Percentiles rank a stretch among this genome's conserved stretches.
phyloP scores from a whole-genome alignment of 1,140 invertebrate genomes.

The Meloidogyne floridensis region DNA sequence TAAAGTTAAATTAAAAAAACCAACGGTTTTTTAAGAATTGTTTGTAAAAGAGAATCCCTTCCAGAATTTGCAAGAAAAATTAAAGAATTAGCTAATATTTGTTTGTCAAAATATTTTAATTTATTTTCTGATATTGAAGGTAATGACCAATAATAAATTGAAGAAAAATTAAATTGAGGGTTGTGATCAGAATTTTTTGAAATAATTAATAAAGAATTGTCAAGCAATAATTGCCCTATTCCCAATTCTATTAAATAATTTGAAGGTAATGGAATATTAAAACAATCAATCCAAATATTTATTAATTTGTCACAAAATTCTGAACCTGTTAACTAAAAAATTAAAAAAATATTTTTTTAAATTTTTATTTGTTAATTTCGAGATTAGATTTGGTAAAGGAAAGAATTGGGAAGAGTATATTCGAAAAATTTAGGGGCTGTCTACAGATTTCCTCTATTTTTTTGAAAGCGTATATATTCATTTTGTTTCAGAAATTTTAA shows the following conservation, averaged over 20 bases:
- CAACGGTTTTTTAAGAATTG: conserved; percentile 81
- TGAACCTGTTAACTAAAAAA: conserved; percentile 75
- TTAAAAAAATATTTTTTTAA: neutral
- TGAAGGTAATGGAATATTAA: conserved; percentile 34
- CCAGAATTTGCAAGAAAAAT: conserved; percentile 71
- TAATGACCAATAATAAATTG: conserved; percentile 13
- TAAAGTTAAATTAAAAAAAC: conserved; percentile 57
- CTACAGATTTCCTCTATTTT: no score
- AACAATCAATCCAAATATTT: conserved; percentile 76
- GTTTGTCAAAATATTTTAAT: neutral
- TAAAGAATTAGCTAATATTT: conserved; percentile 75
- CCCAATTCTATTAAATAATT: neutral
- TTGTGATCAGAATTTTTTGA: conserved; percentile 14
- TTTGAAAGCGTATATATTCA: no score
- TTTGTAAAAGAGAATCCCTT: conserved; percentile 77
- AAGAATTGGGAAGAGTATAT: no score
- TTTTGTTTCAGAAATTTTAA: no score
- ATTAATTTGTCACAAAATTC: conserved; percentile 82
- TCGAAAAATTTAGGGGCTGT: no score
- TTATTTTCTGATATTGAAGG: neutral
- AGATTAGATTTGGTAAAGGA: no score
- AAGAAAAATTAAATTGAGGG: neutral
- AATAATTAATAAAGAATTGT: conserved; percentile 14
- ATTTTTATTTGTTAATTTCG: no score
- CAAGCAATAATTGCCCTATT: conserved; percentile 5